Evolutionary conservation across 2,113 vertebrate species (phyloP).

Genomic region (Seriola aureovittata): DNA sequence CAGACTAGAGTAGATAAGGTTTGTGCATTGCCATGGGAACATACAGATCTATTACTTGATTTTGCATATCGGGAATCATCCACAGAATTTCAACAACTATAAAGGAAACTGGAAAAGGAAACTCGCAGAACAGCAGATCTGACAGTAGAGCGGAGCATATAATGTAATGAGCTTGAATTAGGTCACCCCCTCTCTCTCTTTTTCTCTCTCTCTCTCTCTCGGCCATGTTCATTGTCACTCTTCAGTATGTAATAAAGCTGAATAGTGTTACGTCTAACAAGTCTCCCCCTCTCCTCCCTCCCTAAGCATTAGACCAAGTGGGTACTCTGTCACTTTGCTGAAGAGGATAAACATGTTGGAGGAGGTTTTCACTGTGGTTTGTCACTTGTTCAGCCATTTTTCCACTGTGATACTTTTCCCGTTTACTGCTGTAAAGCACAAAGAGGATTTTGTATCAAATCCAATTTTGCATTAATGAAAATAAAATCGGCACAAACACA

Average conservation of each 20-base stretch:
- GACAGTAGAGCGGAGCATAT: neutral
- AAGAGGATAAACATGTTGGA: slow-evolving; percentile 48
- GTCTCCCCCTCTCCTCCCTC: slow-evolving; percentile 14
- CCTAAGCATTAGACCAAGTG: slow-evolving; percentile 22
- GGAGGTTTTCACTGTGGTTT: slow-evolving; percentile 33
- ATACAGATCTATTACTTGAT: slow-evolving; percentile 36
- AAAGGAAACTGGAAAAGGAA: slow-evolving; percentile 9
- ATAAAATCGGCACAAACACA: neutral
- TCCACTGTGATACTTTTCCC: slow-evolving; percentile 7
- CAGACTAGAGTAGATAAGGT: neutral
- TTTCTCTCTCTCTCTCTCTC: neutral
- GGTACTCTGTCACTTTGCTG: slow-evolving; percentile 34
- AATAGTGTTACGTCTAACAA: slow-evolving; percentile 22
- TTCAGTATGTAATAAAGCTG: slow-evolving; percentile 29
- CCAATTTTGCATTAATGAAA: neutral
- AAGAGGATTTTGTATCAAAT: neutral
- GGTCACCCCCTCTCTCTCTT: slow-evolving; percentile 39
- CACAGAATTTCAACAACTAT: neutral
- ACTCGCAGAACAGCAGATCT: slow-evolving; percentile 8
- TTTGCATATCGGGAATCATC: slow-evolving; percentile 15
- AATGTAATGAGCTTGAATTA: slow-evolving; percentile 49
- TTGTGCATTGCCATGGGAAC: slow-evolving; percentile 9
- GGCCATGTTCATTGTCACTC: slow-evolving; percentile 26
- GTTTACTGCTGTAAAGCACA: slow-evolving; percentile 3
- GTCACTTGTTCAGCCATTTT: slow-evolving; percentile 52